Evolutionary conservation across 2,888 invertebrate genomes (phyloP).

Genomic region (Eristalis pertinax): DNA sequence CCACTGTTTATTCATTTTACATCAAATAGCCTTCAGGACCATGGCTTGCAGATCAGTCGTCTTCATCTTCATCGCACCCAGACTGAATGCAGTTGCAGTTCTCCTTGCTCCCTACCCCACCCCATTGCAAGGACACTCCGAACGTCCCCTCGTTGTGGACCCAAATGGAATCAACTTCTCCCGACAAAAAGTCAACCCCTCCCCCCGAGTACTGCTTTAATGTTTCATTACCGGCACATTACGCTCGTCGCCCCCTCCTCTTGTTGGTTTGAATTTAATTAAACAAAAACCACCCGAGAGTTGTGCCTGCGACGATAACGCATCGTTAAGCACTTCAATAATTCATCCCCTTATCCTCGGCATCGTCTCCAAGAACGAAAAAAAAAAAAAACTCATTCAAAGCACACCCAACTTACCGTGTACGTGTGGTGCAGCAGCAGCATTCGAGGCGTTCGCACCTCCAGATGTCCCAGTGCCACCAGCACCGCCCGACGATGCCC

Average conservation of each 20-base stretch:
- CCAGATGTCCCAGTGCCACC: conserved; percentile 42
- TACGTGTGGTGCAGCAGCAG: conserved; percentile 58
- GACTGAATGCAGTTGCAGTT: background rate
- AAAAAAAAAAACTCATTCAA: background rate
- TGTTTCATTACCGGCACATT: conserved; percentile 6
- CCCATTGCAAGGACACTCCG: too few relatives aligned
- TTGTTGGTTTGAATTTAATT: conserved; percentile 44
- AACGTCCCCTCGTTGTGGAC: too few relatives aligned
- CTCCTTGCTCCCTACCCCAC: too few relatives aligned
- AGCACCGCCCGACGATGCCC: conserved; percentile 46
- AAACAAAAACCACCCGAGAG: conserved; percentile 15
- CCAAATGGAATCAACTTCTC: too few relatives aligned
- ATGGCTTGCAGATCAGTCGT: too few relatives aligned
- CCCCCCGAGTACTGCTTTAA: background rate
- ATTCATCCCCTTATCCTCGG: conserved; percentile 46
- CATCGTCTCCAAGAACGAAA: background rate
- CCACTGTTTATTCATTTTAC: too few relatives aligned
- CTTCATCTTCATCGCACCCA: too few relatives aligned
- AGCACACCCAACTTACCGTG: conserved; percentile 57
- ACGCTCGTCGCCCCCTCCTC: background rate
- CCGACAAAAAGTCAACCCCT: background rate
- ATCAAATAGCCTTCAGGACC: too few relatives aligned
- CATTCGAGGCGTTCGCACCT: conserved; percentile 56
- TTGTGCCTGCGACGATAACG: background rate
- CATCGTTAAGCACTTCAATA: conserved; percentile 35